phyloP scores from a whole-genome alignment of 2,113 vertebrate genomes.

The Seriola rivoliana region DNA sequence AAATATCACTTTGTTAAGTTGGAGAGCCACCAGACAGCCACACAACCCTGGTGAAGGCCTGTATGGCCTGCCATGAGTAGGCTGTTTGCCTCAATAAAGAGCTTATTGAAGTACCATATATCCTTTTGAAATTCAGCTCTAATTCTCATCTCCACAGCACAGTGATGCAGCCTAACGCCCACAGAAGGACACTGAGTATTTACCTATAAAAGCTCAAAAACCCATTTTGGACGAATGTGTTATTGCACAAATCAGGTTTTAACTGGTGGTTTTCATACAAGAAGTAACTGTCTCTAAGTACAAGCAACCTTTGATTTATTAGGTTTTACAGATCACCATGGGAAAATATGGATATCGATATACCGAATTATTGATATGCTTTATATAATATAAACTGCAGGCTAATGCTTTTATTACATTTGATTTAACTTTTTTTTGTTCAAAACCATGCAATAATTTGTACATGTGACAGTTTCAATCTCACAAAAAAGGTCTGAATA shows the following conservation, averaged over 20 bases:
- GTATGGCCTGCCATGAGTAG: constrained; percentile 47
- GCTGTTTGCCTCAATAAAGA: constrained; percentile 51
- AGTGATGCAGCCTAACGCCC: constrained; percentile 23
- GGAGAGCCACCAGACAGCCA: constrained; percentile 50
- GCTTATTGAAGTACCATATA: constrained; percentile 34
- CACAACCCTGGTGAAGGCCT: constrained; percentile 40
- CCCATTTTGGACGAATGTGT: constrained; percentile 29
- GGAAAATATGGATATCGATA: background rate
- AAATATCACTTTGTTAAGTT: constrained; percentile 68
- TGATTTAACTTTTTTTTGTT: background rate
- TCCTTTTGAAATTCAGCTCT: constrained; percentile 45
- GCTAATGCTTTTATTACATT: constrained; percentile 18
- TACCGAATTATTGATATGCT: background rate
- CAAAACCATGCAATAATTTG: constrained; percentile 11
- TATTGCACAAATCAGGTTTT: background rate
- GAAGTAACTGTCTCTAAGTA: constrained; percentile 5
- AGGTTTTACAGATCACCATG: background rate
- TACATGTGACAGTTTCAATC: constrained; percentile 24
- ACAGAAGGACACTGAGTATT: constrained; percentile 16
- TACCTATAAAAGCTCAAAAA: constrained; percentile 20
- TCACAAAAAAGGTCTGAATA: constrained; percentile 1
- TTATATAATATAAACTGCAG: constrained; percentile 6
- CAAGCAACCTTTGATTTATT: background rate
- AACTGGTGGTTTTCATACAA: constrained; percentile 29
- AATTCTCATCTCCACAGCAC: constrained; percentile 31